A percentile compares a stretch with the other conserved stretches of the same genome.
Evolutionary conservation across 2,888 invertebrate genomes (phyloP).

Genomic region (Acleris emargana): DNA sequence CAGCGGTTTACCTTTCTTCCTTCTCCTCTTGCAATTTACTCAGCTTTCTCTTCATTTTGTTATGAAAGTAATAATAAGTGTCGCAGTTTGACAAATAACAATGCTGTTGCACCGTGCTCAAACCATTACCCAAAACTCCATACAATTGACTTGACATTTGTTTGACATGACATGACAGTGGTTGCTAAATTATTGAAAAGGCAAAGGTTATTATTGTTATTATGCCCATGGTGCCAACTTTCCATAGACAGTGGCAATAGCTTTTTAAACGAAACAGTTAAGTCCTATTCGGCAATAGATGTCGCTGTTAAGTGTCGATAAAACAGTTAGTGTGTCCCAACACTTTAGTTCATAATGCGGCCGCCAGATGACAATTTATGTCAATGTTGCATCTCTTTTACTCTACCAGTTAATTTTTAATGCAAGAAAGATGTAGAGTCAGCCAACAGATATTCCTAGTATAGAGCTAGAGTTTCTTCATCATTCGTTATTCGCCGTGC

Average conservation of each 20-base stretch:
- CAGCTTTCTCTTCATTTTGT: constrained; percentile 11
- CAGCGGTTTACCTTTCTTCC: constrained; percentile 2
- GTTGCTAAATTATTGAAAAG: too few species aligned
- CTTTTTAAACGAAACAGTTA: neutral
- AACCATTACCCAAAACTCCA: too few species aligned
- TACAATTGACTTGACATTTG: too few species aligned
- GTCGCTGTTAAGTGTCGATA: constrained; percentile 41
- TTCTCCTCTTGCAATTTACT: neutral
- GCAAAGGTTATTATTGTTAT: too few species aligned
- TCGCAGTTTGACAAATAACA: neutral
- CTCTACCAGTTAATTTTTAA: constrained; percentile 41
- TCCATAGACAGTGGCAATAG: neutral
- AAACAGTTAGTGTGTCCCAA: constrained; percentile 43
- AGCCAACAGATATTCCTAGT: constrained; percentile 38
- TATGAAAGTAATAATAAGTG: neutral
- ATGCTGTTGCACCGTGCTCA: neutral
- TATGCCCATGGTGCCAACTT: neutral
- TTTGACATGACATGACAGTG: too few species aligned
- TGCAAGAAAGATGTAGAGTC: constrained; percentile 42
- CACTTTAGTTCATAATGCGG: constrained; percentile 28
- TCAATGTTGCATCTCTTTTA: constrained; percentile 42
- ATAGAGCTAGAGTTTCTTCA: constrained; percentile 59
- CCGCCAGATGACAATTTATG: constrained; percentile 40
- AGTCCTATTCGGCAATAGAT: neutral
- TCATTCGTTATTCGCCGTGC: constrained; percentile 69